These are phyloP conservation scores for Eclectus roratus DNA, from an alignment of 2,113 vertebrate genomes.

Conservation along the genomic window DNA sequence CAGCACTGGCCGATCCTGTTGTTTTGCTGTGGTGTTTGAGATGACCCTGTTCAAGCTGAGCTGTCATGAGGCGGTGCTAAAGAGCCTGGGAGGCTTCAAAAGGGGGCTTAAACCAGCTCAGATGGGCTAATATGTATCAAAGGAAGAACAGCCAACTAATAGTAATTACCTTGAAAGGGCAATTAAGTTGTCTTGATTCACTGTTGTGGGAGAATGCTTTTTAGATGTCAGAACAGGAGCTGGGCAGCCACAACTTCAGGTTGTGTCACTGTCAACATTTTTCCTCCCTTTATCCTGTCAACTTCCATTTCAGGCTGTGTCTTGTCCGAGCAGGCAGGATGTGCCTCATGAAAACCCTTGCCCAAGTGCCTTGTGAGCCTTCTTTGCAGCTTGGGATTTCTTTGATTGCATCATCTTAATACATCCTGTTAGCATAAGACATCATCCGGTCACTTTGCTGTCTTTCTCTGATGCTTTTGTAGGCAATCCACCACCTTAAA, in stretches of 20 bases:
- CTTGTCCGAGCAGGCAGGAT: neutral
- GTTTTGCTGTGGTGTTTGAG: neutral
- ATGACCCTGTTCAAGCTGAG: neutral
- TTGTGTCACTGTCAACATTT: neutral
- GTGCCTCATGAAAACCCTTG: neutral
- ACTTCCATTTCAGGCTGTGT: neutral
- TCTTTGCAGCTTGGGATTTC: neutral
- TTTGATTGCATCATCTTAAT: neutral
- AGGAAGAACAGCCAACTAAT: neutral
- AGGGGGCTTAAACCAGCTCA: neutral
- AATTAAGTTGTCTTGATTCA: slow-evolving; percentile 15
- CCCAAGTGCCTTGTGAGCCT: neutral
- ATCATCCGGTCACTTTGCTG: neutral
- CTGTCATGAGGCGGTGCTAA: neutral
- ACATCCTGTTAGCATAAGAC: neutral
- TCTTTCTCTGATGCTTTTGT: neutral
- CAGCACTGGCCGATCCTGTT: neutral
- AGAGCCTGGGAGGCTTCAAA: neutral
- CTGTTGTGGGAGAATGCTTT: slow-evolving; percentile 19
- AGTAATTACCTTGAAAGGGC: neutral
- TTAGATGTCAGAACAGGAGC: neutral
- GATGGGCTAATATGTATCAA: neutral
- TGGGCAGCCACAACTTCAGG: neutral
- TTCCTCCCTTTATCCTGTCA: neutral
- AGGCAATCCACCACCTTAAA: neutral